A percentile compares a stretch with the other conserved stretches of the same genome.
Evolutionary conservation across 2,113 vertebrate genomes (phyloP).

Genomic region (Hippocampus abdominalis): DNA sequence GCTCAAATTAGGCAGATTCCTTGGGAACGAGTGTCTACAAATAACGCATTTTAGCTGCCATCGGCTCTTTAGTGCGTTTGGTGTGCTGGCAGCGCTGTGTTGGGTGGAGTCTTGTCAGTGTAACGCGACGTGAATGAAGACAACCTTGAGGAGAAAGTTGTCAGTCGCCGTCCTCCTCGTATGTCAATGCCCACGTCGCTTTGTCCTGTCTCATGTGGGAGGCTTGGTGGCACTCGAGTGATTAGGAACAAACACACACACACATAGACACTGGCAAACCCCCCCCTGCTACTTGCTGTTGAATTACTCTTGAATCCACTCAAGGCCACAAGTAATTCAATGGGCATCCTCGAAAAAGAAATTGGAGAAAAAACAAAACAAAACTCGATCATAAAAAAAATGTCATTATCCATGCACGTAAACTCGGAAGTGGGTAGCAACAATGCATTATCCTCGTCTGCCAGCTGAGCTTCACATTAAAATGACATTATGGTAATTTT

Average conservation of each 20-base stretch:
- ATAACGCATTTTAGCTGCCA: constrained; percentile 3
- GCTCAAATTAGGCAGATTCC: not conserved
- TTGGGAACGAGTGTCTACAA: not conserved
- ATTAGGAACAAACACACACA: constrained; percentile 14
- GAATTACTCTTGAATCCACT: not conserved
- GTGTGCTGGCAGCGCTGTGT: constrained; percentile 2
- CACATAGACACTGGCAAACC: not conserved
- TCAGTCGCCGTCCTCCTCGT: constrained; percentile 9
- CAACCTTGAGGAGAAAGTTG: constrained; percentile 19
- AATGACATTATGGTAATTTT: constrained; percentile 2
- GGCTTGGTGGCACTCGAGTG: constrained; percentile 1
- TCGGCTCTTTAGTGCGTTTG: not conserved
- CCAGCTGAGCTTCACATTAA: constrained; percentile 1
- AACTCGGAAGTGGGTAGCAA: not conserved
- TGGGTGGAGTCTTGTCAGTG: not conserved
- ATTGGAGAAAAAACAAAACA: not conserved
- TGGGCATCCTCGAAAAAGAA: not conserved
- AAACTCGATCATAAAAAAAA: not conserved
- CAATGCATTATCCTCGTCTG: not conserved
- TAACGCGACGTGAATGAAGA: constrained; percentile 22
- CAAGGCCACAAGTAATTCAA: not conserved
- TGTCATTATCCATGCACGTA: not conserved
- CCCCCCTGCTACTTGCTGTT: not conserved
- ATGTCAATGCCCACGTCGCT: constrained; percentile 4
- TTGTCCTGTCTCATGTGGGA: constrained; percentile 12